Percentiles rank a stretch among this genome's conserved stretches.
Conservation (phyloP, 1,140 invertebrate genomes). For the Diachasmimorpha longicaudata region DNA sequence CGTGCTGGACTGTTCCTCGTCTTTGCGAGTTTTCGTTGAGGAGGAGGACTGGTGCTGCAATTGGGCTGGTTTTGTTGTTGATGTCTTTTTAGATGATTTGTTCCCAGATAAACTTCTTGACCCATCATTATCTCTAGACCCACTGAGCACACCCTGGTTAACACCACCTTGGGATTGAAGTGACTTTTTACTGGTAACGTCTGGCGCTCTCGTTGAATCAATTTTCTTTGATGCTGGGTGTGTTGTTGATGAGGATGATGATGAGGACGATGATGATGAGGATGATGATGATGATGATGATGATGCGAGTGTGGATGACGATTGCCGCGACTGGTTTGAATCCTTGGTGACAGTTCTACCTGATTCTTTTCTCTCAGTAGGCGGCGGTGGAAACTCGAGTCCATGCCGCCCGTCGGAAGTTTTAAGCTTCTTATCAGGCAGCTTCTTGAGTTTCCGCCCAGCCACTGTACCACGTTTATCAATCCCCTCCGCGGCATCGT, state of each 20-base stretch:
- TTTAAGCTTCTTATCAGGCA: conserved; percentile 85
- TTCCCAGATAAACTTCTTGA: conserved; percentile 56
- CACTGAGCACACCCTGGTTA: conserved; percentile 58
- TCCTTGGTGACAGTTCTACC: conserved; percentile 60
- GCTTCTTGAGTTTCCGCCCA: conserved; percentile 69
- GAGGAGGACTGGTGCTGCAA: conserved; percentile 37
- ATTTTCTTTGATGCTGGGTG: conserved; percentile 26
- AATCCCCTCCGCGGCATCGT: conserved; percentile 28
- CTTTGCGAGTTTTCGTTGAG: conserved; percentile 34
- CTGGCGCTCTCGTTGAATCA: conserved; percentile 33
- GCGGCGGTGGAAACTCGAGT: conserved; percentile 74
- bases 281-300: conserved; percentile 2
- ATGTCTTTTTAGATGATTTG: conserved; percentile 55
- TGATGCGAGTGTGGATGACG: not conserved
- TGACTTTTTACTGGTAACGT: conserved; percentile 20
- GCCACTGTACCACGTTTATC: conserved; percentile 51
- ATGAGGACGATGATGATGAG: not conserved
- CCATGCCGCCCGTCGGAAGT: conserved; percentile 82
- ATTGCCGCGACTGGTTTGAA: conserved; percentile 42
- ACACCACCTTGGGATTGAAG: conserved; percentile 58
- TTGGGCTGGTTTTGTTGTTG: conserved; percentile 32
- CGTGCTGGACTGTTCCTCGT: conserved; percentile 35
- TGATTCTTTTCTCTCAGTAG: conserved; percentile 77
- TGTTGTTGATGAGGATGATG: not conserved
- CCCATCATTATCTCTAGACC: conserved; percentile 63